phyloP scores from a whole-genome alignment of 2,797 vertebrate genomes.

The Tapera naevia region DNA sequence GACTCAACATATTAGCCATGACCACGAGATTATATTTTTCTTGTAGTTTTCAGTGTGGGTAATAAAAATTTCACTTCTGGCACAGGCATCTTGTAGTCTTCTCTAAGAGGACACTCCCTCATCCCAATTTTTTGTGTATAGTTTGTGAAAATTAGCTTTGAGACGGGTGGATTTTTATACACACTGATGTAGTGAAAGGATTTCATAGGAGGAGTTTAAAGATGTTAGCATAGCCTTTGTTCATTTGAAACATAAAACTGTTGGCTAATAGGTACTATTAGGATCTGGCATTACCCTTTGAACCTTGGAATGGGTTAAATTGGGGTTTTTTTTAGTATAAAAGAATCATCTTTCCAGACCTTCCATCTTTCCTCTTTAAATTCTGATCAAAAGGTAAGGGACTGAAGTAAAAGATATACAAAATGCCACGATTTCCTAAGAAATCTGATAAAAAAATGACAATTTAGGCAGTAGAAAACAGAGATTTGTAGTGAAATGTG shows the following conservation, averaged over 20 bases:
- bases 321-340: rapidly evolving
- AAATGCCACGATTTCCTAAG: background rate
- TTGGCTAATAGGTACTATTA: background rate
- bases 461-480: background rate
- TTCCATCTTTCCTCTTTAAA: background rate
- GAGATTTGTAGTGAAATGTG: background rate
- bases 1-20: background rate
- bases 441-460: background rate
- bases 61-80: background rate
- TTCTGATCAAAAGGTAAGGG: background rate
- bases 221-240: background rate
- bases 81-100: background rate
- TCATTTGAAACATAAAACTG: background rate
- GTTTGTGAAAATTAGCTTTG: background rate
- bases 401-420: background rate
- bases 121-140: background rate
- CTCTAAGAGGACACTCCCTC: background rate
- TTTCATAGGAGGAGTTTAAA: background rate
- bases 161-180: background rate
- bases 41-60: background rate
- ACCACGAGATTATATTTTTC: background rate
- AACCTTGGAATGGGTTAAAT: background rate
- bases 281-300: background rate
- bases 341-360: background rate
- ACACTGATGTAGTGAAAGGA: background rate